These are phyloP conservation scores for Tenthredo mesomela DNA, from an alignment of 2,888 invertebrate species.

Conservation along the genomic window DNA sequence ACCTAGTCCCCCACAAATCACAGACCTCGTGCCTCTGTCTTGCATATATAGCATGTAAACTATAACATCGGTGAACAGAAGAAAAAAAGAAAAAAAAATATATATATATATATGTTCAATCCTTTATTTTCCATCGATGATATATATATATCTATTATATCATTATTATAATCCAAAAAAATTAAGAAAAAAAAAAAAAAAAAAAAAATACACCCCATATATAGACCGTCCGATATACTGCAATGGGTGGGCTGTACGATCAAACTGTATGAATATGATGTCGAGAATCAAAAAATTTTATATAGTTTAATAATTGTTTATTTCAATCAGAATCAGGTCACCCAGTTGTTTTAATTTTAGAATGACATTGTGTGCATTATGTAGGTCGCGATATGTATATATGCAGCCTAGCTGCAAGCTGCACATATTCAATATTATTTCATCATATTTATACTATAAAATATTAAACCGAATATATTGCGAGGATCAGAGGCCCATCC, in stretches of 20 bases:
- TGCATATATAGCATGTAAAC: slow-evolving; percentile 31
- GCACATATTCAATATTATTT: background rate
- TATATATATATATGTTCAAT: background rate
- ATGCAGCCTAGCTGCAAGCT: background rate
- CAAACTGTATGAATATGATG: background rate
- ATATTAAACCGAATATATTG: background rate
- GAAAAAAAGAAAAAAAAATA: no score
- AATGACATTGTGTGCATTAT: slow-evolving; percentile 25
- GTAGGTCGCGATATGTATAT: slow-evolving; percentile 13
- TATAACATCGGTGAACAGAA: background rate
- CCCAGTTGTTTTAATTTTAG: slow-evolving; percentile 34
- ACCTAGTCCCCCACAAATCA: slow-evolving; percentile 49
- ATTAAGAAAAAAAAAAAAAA: no score
- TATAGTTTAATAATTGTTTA: background rate
- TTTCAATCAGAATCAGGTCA: slow-evolving; percentile 33
- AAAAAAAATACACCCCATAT: background rate
- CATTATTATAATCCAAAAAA: background rate
- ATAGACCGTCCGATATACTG: background rate
- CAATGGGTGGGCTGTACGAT: background rate
- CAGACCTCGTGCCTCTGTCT: slow-evolving; percentile 42
- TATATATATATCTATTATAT: background rate
- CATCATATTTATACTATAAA: slow-evolving; percentile 3
- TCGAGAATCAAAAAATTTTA: background rate
- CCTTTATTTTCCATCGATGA: background rate
- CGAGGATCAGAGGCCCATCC: background rate